Evolutionary conservation across 1,140 invertebrate species (phyloP).

Genomic region (Nasonia longicornis): DNA sequence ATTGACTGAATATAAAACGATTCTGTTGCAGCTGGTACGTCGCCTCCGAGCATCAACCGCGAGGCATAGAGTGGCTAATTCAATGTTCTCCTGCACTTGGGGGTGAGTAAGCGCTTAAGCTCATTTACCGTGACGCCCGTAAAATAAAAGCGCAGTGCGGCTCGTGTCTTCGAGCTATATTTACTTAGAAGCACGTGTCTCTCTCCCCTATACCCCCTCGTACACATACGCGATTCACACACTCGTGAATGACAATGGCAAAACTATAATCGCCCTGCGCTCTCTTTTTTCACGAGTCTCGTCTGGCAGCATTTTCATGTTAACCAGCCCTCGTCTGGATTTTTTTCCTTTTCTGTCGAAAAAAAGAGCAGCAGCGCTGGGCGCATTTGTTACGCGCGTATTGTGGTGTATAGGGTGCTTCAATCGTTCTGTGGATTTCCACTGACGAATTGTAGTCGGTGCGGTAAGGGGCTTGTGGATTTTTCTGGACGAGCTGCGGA

Average conservation of each 20-base stretch:
- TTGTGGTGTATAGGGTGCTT: background rate
- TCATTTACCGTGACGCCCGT: slow-evolving; percentile 41
- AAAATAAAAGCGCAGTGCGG: slow-evolving; percentile 16
- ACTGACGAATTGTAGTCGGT: slow-evolving; percentile 15
- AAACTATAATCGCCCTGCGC: slow-evolving; percentile 22
- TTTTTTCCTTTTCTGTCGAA: slow-evolving; percentile 10
- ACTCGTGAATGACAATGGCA: slow-evolving; percentile 45
- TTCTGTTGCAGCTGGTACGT: background rate
- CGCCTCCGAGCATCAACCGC: background rate
- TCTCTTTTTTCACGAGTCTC: slow-evolving; percentile 19
- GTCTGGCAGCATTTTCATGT: slow-evolving; percentile 18
- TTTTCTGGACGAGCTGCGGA: background rate
- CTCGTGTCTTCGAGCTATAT: background rate
- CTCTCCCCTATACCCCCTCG: background rate
- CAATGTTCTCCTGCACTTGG: background rate
- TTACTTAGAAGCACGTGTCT: background rate
- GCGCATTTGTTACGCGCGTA: slow-evolving; percentile 24
- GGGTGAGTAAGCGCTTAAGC: slow-evolving; percentile 56
- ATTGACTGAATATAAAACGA: background rate
- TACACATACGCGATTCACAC: background rate
- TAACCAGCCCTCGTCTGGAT: background rate
- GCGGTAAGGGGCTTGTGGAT: background rate
- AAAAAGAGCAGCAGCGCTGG: slow-evolving; percentile 1
- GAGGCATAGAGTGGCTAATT: background rate
- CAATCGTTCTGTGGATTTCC: background rate